Evolutionary conservation across 2,113 vertebrate genomes (phyloP).

Genomic region (Uria aalge): DNA sequence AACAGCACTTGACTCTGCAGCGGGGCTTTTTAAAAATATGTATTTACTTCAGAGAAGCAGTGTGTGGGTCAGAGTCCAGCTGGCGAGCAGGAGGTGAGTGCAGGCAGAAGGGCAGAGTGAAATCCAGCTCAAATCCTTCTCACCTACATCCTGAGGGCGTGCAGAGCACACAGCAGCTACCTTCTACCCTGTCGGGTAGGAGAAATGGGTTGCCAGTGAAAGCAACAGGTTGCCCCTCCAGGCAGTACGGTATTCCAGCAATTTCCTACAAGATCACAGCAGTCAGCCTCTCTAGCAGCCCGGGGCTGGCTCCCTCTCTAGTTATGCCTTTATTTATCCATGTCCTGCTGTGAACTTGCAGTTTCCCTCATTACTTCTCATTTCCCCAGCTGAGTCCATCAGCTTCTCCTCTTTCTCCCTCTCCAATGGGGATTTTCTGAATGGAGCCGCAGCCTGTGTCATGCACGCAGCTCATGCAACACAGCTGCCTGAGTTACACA

Average conservation of each 20-base stretch:
- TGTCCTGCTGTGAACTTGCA: not conserved
- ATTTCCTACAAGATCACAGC: not conserved
- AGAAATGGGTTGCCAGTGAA: not conserved
- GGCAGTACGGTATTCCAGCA: not conserved
- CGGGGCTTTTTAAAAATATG: not conserved
- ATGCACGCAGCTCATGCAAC: not conserved
- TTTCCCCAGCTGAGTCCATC: not conserved
- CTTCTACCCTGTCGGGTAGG: too few species aligned
- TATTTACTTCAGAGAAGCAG: not conserved
- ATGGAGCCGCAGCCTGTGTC: not conserved
- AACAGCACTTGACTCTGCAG: not conserved
- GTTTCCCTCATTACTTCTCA: not conserved
- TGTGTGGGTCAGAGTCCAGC: not conserved
- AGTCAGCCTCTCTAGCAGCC: not conserved
- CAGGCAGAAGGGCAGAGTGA: not conserved
- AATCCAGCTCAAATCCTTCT: not conserved
- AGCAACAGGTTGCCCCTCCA: not conserved
- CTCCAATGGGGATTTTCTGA: not conserved
- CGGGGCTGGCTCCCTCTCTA: not conserved
- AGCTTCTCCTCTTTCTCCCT: not conserved
- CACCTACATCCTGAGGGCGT: rapidly evolving
- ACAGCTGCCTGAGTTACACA: not conserved
- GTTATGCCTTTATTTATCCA: not conserved
- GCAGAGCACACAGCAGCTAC: not conserved
- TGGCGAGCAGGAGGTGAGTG: not conserved